These are phyloP conservation scores for Lagopus leucura DNA, from an alignment of 2,113 vertebrate genomes.

Conservation along the genomic window DNA sequence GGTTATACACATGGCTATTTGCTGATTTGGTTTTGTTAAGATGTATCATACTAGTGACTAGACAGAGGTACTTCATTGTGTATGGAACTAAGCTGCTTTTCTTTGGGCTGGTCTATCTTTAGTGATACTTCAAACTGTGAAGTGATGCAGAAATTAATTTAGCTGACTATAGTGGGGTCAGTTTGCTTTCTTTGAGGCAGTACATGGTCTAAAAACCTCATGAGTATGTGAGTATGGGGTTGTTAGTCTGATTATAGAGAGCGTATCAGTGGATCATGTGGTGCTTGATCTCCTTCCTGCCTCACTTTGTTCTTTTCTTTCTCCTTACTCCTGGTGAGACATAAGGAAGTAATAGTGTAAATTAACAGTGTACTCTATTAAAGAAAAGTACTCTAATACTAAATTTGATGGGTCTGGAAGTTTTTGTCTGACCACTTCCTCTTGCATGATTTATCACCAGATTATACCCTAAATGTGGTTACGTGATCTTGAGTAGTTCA, in stretches of 20 bases:
- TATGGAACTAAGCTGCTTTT: background rate
- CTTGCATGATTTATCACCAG: background rate
- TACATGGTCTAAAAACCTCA: background rate
- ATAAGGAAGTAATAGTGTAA: background rate
- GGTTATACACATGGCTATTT: background rate
- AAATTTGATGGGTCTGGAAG: background rate
- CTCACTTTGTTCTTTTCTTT: accelerated
- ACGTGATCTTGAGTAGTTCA: background rate
- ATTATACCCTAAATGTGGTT: background rate
- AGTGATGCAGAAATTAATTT: background rate
- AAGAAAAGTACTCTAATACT: background rate
- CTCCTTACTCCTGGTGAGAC: background rate
- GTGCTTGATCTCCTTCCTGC: background rate
- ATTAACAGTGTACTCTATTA: background rate
- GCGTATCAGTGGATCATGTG: background rate
- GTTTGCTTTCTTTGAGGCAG: background rate
- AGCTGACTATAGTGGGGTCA: background rate
- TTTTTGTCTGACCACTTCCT: background rate
- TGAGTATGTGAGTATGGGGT: background rate
- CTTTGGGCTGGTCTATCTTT: background rate
- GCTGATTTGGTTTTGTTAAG: background rate
- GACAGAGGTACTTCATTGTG: background rate
- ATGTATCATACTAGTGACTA: background rate
- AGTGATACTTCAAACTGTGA: background rate
- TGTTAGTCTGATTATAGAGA: background rate